Conservation (phyloP, 2,888 invertebrate genomes). For the Pristionchus exspectatus region DNA sequence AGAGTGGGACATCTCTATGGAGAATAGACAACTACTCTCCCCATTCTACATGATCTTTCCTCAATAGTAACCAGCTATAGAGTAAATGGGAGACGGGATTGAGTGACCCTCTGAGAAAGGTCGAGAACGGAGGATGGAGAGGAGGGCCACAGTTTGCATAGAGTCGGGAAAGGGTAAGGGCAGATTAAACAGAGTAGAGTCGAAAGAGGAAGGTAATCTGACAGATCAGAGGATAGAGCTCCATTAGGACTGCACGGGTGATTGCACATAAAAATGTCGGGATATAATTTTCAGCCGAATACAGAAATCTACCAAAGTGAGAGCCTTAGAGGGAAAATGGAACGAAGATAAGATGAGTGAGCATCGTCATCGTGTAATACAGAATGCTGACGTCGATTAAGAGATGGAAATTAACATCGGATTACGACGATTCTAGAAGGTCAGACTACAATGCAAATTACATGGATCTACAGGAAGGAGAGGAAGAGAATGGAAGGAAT, state of each 20-base stretch:
- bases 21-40: not conserved
- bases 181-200: conserved; percentile 42
- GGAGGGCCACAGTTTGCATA: conserved; percentile 35
- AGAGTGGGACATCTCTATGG: conserved; percentile 22
- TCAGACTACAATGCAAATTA: not conserved
- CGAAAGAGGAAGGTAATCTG: conserved; percentile 34
- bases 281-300: not conserved
- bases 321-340: not conserved
- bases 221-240: not conserved
- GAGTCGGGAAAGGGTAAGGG: conserved; percentile 43
- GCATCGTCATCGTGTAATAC: not conserved
- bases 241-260: not conserved
- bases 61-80: not conserved
- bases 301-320: not conserved
- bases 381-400: not conserved
- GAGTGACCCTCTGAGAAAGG: conserved; percentile 47
- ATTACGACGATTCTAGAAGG: not conserved
- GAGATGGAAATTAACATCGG: not conserved
- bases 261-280: not conserved
- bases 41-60: not conserved
- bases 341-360: not conserved
- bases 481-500: not conserved
- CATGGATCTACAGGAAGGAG: not conserved
- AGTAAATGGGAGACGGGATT: not conserved
- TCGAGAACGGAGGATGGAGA: conserved; percentile 42